Evolutionary conservation across 2,888 invertebrate genomes (phyloP).

Genomic region (Liodrosophila aerea): DNA sequence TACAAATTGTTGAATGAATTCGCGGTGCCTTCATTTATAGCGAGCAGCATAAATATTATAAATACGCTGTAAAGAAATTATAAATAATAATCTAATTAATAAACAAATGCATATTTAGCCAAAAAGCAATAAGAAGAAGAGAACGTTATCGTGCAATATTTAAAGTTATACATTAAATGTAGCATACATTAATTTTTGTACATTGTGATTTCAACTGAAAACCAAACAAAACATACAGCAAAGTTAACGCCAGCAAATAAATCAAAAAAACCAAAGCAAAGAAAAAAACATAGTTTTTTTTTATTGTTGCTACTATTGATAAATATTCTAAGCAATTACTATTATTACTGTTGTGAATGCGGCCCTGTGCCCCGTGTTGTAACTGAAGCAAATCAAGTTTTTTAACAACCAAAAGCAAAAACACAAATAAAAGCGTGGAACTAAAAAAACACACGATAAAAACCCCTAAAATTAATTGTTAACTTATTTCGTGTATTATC

Average conservation of each 20-base stretch:
- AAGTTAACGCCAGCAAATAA: slow-evolving; percentile 56
- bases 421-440: slow-evolving; percentile 10
- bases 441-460: slow-evolving; percentile 1
- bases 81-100: slow-evolving; percentile 21
- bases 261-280: slow-evolving; percentile 51
- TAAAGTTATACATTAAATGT: slow-evolving; percentile 67
- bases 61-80: slow-evolving; percentile 20
- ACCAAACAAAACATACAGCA: slow-evolving; percentile 8
- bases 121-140: slow-evolving; percentile 63
- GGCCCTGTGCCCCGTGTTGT: slow-evolving; percentile 37
- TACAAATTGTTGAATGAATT: slow-evolving; percentile 79
- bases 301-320: slow-evolving; percentile 33
- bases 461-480: slow-evolving; percentile 39
- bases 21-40: slow-evolving; percentile 81
- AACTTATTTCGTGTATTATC: slow-evolving; percentile 77
- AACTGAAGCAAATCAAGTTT: not conserved
- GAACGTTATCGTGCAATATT: slow-evolving; percentile 75
- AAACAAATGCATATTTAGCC: slow-evolving; percentile 53
- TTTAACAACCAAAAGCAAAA: not conserved
- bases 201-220: slow-evolving; percentile 54
- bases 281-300: slow-evolving; percentile 28
- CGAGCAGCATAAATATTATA: slow-evolving; percentile 59
- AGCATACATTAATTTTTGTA: slow-evolving; percentile 46
- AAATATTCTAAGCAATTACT: slow-evolving; percentile 38
- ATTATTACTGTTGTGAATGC: slow-evolving; percentile 46